Base-by-base conservation (phyloP, 2,113 vertebrate species). In the Pelodiscus sinensis region DNA sequence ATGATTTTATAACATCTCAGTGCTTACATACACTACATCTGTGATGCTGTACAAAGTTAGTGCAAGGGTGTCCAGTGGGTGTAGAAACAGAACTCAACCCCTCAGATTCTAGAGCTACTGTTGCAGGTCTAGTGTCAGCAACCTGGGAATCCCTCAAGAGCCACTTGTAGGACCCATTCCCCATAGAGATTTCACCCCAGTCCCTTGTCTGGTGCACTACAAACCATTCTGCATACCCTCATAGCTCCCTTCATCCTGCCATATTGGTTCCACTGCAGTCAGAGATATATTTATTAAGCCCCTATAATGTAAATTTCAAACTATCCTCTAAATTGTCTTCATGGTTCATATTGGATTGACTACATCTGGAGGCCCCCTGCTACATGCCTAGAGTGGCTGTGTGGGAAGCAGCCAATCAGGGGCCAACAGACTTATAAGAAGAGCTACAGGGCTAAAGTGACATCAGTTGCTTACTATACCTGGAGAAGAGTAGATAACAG, bases 281-380 rank as follows among this genome's bases (percentile, higher is more conserved):
- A 52, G 88, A 38, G 71, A 5, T 38, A 44, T 75, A 38, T 44
- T n/a, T 44, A 24, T 44, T 44, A 75, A 24, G 22, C 9, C 38
- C 71, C 71, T 86, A 94, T 95, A 92, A 96, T 90, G 95, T 92
- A 94, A 95, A 96, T 93, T 95, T 95, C 89, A 93, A 94, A 25
- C 68, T 56, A 51, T 62, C 79, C 82, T 54, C 14, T 81, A 91
- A 91, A 77, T 88, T 96, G 88, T n/a, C 89, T 96, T 92, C 88
- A 58, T 86, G 25, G 24, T 25, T 58, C 22, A 25, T 22, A 58
- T 4, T 22, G 57, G 24, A 58, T 58, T 22, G 57, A 58, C 9
- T 58, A 58, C 21, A 58, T 58, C 6, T 2, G 2, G 57, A 58
- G 15, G 57, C 22, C 21, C 57, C 4, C 57, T 24, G 22, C 57